These are phyloP conservation scores for Arenaria interpres DNA, from an alignment of 2,113 vertebrate species.

Conservation along the genomic window DNA sequence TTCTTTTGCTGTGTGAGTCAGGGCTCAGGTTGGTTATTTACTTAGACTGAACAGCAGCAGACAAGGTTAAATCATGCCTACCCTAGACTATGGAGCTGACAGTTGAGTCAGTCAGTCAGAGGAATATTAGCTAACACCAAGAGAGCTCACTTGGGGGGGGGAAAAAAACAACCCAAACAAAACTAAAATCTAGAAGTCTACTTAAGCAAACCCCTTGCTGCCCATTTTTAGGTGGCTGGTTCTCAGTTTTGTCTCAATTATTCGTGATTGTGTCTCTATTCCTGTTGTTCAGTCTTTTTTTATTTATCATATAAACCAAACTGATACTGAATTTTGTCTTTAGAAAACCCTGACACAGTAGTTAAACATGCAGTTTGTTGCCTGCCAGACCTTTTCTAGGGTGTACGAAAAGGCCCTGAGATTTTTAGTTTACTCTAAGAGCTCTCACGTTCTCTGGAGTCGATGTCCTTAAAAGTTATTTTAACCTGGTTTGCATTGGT, in stretches of 20 bases:
- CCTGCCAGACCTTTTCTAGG: neutral
- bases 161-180: neutral
- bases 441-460: neutral
- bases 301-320: neutral
- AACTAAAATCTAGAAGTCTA: neutral
- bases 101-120: neutral
- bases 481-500: neutral
- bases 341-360: neutral
- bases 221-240: neutral
- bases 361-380: neutral
- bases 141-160: neutral
- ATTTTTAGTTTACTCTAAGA: neutral
- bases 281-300: neutral
- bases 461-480: neutral
- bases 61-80: neutral
- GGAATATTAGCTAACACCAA: neutral
- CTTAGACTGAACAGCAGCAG: neutral
- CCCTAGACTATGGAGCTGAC: neutral
- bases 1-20: neutral
- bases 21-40: neutral
- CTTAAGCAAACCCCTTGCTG: rapidly evolving
- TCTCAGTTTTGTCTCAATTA: neutral
- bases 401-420: neutral
- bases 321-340: neutral
- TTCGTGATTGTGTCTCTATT: neutral